These are phyloP conservation scores for Donacobius atricapilla DNA, from an alignment of 2,113 vertebrate species.

Conservation along the genomic window DNA sequence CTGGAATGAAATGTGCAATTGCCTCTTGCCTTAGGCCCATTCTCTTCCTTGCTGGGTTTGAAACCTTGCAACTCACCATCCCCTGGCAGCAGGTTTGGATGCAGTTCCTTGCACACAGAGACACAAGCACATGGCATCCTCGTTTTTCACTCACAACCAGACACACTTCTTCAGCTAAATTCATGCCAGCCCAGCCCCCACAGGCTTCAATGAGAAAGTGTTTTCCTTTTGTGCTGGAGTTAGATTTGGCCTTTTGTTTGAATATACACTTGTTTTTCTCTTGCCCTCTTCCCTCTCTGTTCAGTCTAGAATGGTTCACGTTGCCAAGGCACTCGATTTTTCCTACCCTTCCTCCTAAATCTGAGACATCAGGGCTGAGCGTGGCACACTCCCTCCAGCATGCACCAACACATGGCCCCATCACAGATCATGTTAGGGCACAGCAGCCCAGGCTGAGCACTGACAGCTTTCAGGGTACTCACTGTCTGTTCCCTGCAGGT, in stretches of 20 bases:
- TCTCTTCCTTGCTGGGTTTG: background rate
- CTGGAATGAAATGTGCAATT: background rate
- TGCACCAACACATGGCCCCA: background rate
- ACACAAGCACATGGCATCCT: background rate
- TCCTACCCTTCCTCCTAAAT: background rate
- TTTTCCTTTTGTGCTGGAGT: background rate
- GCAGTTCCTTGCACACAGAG: background rate
- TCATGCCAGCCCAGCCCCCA: background rate
- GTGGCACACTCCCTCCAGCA: background rate
- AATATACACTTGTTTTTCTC: background rate
- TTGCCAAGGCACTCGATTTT: background rate
- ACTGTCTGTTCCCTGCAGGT: background rate
- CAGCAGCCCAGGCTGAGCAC: background rate
- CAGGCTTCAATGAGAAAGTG: background rate
- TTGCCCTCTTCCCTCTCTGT: background rate
- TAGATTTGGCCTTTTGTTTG: background rate
- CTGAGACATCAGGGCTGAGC: background rate
- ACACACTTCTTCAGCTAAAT: background rate
- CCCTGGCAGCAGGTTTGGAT: background rate
- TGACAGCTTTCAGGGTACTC: background rate
- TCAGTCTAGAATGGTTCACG: background rate
- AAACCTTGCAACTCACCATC: background rate
- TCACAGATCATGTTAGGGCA: background rate
- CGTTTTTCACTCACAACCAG: background rate
- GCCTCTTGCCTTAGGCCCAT: background rate